Percentiles rank a stretch among this genome's conserved stretches.
These are phyloP conservation scores for Rhodeus uyekii DNA, from an alignment of 2,797 vertebrate species.

Conservation along the genomic window DNA sequence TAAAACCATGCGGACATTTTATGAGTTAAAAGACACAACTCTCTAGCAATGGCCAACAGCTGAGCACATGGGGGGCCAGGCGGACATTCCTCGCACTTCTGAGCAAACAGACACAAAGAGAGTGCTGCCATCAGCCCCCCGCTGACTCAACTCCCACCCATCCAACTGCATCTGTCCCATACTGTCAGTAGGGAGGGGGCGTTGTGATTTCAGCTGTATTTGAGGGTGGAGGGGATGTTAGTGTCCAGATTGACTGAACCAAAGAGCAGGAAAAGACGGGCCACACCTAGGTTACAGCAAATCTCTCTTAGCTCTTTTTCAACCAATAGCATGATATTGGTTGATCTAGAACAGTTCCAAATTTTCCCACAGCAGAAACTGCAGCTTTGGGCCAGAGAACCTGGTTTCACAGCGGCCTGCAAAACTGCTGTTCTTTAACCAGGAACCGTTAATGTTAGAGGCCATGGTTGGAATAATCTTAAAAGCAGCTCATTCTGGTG, in stretches of 20 bases:
- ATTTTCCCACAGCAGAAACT: background rate
- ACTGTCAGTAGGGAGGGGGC: background rate
- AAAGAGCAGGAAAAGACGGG: background rate
- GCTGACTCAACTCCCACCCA: constrained; percentile 39
- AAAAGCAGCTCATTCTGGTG: background rate
- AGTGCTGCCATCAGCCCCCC: constrained; percentile 68
- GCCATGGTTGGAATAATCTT: background rate
- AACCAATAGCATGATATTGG: background rate
- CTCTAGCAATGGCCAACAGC: constrained; percentile 57
- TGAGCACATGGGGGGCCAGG: constrained; percentile 63
- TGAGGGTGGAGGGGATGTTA: constrained; percentile 1
- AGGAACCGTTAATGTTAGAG: background rate
- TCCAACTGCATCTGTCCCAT: constrained; percentile 15
- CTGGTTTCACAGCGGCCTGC: background rate
- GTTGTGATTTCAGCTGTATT: constrained; percentile 28
- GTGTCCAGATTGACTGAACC: background rate
- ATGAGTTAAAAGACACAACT: constrained; percentile 34
- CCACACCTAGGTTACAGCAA: constrained; percentile 24
- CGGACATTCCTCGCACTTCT: constrained; percentile 70
- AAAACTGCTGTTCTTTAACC: background rate
- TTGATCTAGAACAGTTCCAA: background rate
- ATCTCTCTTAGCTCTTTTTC: constrained; percentile 5
- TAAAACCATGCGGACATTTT: constrained; percentile 9
- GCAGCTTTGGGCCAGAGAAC: background rate
- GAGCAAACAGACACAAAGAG: constrained; percentile 68